Evolutionary conservation across 2,113 vertebrate genomes (phyloP).

Genomic region (Anoplopoma fimbria): DNA sequence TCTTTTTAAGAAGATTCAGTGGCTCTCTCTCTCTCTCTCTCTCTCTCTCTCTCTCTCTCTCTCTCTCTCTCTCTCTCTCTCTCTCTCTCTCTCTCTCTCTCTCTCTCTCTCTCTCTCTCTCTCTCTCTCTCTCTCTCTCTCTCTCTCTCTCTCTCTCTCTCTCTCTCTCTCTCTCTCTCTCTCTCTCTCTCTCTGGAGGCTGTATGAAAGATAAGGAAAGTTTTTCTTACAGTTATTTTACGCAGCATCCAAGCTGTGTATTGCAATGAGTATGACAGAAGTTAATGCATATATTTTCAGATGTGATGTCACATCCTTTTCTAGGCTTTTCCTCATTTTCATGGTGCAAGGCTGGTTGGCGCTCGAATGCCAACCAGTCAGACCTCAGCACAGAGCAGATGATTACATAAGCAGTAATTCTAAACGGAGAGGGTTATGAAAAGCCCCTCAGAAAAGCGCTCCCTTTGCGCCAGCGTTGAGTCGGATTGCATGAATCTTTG

Average conservation of each 20-base stretch:
- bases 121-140: not conserved
- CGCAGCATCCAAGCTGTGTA: conserved; percentile 7
- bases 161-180: not conserved
- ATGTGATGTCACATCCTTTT: conserved; percentile 32
- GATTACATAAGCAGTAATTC: conserved; percentile 67
- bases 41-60: not conserved
- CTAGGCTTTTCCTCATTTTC: conserved; percentile 17
- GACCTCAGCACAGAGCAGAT: conserved; percentile 1
- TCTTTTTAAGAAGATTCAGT: conserved; percentile 15
- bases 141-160: not conserved
- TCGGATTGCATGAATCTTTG: conserved; percentile 61
- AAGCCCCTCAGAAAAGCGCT: conserved; percentile 53
- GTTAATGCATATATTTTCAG: conserved; percentile 13
- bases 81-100: not conserved
- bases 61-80: not conserved
- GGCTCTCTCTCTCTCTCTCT: not conserved
- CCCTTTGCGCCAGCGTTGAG: conserved; percentile 39
- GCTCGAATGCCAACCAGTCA: conserved; percentile 41
- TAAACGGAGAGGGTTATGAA: conserved; percentile 53
- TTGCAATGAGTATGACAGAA: conserved; percentile 9
- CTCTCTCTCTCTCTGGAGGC: not conserved
- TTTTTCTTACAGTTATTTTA: not conserved
- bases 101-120: not conserved
- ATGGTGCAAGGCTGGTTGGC: not conserved
- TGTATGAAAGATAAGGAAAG: not conserved